phyloP scores from a whole-genome alignment of 2,113 vertebrate species.

The Atrichornis clamosus region DNA sequence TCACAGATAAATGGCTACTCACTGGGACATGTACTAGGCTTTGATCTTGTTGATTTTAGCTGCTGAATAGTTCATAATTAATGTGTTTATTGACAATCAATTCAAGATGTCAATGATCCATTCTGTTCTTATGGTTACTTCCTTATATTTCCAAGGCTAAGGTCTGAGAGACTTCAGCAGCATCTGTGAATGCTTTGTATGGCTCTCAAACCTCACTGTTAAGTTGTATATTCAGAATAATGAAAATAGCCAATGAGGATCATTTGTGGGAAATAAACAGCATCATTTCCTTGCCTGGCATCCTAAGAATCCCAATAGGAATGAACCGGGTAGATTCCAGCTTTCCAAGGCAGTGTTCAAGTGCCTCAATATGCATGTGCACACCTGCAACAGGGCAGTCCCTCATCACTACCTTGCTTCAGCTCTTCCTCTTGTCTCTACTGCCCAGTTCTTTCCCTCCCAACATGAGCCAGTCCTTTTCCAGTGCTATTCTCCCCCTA shows the following conservation, averaged over 20 bases:
- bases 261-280: background rate
- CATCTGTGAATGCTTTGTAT: accelerated
- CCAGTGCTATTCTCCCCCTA: accelerated
- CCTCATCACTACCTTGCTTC: background rate
- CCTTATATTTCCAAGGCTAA: background rate
- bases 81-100: background rate
- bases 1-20: background rate
- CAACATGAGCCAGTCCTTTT: background rate
- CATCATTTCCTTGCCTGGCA: background rate
- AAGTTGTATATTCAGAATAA: background rate
- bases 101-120: background rate
- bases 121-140: background rate
- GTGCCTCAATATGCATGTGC: accelerated
- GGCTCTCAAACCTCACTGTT: background rate
- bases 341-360: background rate
- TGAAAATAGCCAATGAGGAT: background rate
- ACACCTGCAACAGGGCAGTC: background rate
- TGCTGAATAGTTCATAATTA: background rate
- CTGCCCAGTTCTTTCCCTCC: background rate
- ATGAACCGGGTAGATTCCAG: background rate
- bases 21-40: background rate
- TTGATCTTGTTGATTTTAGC: background rate
- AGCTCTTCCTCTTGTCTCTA: background rate
- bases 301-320: background rate
- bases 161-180: background rate